Conservation (phyloP, 1,140 invertebrate species). For the Piezodorus guildinii region DNA sequence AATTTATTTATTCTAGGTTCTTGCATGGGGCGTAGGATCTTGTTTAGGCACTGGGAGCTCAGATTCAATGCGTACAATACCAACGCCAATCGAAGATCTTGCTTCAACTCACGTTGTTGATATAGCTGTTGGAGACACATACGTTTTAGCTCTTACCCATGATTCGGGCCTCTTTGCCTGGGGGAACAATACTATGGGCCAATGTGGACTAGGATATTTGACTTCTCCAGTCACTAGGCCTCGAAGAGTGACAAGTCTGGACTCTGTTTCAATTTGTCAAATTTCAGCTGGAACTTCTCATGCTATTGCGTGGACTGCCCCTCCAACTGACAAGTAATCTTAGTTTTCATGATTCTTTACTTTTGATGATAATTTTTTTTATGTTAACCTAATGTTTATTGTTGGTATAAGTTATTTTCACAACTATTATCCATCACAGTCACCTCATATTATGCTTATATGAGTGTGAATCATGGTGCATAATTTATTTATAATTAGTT, state of each 20-base stretch:
- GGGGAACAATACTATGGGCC: conserved; percentile 59
- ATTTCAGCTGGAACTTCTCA: conserved; percentile 59
- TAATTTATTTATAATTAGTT: too few relatives aligned
- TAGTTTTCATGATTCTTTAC: not conserved
- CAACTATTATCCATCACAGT: not conserved
- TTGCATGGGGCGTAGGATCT: conserved; percentile 49
- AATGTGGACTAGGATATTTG: conserved; percentile 55
- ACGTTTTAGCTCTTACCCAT: conserved; percentile 47
- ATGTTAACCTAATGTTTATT: not conserved
- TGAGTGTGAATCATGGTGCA: too few relatives aligned
- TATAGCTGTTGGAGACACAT: conserved; percentile 44
- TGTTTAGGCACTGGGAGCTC: conserved; percentile 45
- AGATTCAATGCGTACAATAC: conserved; percentile 41
- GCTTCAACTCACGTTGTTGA: conserved; percentile 34
- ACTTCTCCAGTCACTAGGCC: conserved; percentile 49
- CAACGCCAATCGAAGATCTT: conserved; percentile 34
- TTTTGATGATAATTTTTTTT: not conserved
- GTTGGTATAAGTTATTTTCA: not conserved
- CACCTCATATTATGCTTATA: too few relatives aligned
- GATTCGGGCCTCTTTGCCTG: conserved; percentile 48
- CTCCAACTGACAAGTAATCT: conserved; percentile 37
- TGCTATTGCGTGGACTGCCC: conserved; percentile 54
- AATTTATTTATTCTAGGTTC: conserved; percentile 38
- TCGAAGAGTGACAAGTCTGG: conserved; percentile 47
- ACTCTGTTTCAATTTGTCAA: conserved; percentile 44